Conservation (phyloP, 1,140 invertebrate species). For the Calosoma granatense region DNA sequence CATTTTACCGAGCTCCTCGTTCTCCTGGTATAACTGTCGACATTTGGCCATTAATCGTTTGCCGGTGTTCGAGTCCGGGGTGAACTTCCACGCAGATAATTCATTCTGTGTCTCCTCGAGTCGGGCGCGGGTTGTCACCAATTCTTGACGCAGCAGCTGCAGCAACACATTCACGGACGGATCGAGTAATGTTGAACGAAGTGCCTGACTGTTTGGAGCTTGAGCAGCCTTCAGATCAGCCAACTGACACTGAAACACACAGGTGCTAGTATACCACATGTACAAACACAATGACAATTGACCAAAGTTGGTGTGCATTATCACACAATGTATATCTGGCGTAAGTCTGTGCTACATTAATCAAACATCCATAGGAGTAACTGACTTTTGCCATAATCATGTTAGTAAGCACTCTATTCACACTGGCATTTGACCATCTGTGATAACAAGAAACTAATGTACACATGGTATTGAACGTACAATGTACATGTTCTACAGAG, state of each 20-base stretch:
- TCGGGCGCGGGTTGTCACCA: slow-evolving; percentile 79
- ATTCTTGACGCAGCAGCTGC: slow-evolving; percentile 82
- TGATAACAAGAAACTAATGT: no score
- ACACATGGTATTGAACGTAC: no score
- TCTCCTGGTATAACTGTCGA: slow-evolving; percentile 91
- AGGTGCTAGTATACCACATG: not conserved
- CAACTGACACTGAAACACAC: slow-evolving; percentile 69
- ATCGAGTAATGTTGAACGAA: slow-evolving; percentile 79
- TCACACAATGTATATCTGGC: no score
- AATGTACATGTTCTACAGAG: no score
- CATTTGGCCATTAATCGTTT: slow-evolving; percentile 98
- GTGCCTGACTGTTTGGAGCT: slow-evolving; percentile 61
- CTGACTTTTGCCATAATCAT: no score
- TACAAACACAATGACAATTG: no score
- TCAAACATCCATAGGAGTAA: no score
- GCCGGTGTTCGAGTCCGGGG: slow-evolving; percentile 94
- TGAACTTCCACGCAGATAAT: slow-evolving; percentile 97
- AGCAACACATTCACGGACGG: slow-evolving; percentile 93
- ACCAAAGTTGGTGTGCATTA: no score
- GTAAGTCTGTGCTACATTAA: no score
- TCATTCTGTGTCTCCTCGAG: slow-evolving; percentile 97
- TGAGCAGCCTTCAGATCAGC: slow-evolving; percentile 79
- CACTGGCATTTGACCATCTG: no score
- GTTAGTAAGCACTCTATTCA: no score
- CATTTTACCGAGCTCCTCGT: slow-evolving; percentile 94